phyloP scores from a whole-genome alignment of 2,113 vertebrate species.

The Brachirus orientalis region DNA sequence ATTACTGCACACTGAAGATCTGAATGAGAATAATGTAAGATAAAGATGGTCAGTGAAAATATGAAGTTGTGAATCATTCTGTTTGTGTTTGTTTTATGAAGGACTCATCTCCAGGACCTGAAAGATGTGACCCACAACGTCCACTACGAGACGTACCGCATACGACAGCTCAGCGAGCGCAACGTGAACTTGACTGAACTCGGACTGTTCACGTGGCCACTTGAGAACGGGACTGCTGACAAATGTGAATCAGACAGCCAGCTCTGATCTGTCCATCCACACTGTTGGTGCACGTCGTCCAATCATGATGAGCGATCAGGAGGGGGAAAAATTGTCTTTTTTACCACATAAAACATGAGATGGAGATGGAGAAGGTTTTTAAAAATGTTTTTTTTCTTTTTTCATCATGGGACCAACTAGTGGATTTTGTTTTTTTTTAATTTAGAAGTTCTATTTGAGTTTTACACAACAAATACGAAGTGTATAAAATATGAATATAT shows the following conservation, averaged over 20 bases:
- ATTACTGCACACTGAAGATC: no score
- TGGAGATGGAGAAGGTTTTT: constrained; percentile 22
- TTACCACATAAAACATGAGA: constrained; percentile 1
- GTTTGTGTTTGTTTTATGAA: constrained; percentile 41
- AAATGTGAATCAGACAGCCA: constrained; percentile 74
- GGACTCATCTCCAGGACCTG: constrained; percentile 96
- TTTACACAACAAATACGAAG: constrained; percentile 57
- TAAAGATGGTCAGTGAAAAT: not conserved
- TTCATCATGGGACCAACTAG: constrained; percentile 24
- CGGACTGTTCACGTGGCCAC: constrained; percentile 53
- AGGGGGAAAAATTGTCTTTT: not conserved
- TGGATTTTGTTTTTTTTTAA: not conserved
- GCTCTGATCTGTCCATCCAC: constrained; percentile 54
- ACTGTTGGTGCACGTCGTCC: no score
- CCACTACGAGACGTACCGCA: constrained; percentile 92
- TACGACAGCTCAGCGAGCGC: constrained; percentile 88
- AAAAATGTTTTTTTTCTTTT: not conserved
- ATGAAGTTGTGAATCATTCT: not conserved
- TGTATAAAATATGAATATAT: constrained; percentile 49
- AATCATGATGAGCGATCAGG: not conserved
- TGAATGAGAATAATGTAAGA: not conserved
- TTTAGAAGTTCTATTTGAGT: constrained; percentile 17
- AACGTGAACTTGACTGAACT: constrained; percentile 71
- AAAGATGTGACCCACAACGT: constrained; percentile 96
- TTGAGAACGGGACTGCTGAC: constrained; percentile 69